These are phyloP conservation scores for Melieria omissa DNA, from an alignment of 2,888 invertebrate genomes.

Conservation along the genomic window DNA sequence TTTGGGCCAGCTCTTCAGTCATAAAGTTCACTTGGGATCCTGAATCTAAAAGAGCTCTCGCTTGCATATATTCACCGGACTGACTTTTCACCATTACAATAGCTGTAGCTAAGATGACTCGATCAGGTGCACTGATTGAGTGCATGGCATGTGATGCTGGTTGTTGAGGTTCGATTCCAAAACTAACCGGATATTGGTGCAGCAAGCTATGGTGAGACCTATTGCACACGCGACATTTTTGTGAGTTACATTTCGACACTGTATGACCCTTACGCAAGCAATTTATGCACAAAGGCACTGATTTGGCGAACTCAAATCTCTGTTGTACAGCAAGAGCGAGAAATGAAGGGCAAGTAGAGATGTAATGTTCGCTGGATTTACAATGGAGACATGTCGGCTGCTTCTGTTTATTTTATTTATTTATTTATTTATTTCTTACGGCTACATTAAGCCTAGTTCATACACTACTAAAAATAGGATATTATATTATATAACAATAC, in stretches of 20 bases:
- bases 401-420: too few species aligned
- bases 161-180: too few species aligned
- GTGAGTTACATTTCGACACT: conserved; percentile 29
- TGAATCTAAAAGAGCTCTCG: neutral
- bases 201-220: conserved; percentile 32
- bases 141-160: too few species aligned
- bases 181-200: conserved; percentile 29
- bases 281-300: conserved; percentile 25
- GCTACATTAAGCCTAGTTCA: too few species aligned
- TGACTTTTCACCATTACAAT: too few species aligned
- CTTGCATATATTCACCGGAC: too few species aligned
- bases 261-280: conserved; percentile 35
- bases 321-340: neutral
- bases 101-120: too few species aligned
- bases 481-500: too few species aligned
- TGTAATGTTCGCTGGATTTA: conserved; percentile 1
- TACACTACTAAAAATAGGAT: too few species aligned
- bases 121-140: too few species aligned
- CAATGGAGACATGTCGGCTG: neutral
- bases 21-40: conserved; percentile 35
- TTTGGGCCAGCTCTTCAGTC: conserved; percentile 30
- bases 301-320: neutral
- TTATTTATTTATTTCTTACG: too few species aligned
- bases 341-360: too few species aligned
- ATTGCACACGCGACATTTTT: conserved; percentile 31